Conservation (phyloP, 2,797 vertebrate species). For the Peromyscus attwateri region DNA sequence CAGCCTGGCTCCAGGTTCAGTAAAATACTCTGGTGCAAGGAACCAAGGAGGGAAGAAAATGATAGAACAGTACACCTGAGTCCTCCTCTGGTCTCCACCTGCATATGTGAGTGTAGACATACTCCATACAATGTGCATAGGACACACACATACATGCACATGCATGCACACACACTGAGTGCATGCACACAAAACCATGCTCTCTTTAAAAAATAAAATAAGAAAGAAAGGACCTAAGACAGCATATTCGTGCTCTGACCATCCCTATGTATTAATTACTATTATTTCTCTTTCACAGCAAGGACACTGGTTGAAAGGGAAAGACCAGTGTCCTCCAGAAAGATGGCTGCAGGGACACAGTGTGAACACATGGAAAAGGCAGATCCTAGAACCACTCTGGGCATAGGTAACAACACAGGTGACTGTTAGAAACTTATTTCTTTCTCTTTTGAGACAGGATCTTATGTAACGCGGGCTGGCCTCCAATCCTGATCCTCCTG, state of each 20-base stretch:
- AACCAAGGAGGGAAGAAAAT: not conserved
- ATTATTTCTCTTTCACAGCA: slow-evolving; percentile 43
- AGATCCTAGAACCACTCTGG: slow-evolving; percentile 30
- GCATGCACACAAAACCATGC: not conserved
- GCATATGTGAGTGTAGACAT: not conserved
- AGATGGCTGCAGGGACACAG: not conserved
- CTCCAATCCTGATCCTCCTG: not conserved
- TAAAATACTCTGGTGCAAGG: not conserved
- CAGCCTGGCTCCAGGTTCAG: not conserved
- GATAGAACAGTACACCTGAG: not conserved
- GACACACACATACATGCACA: not conserved
- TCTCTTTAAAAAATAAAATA: not conserved
- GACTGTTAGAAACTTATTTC: slow-evolving; percentile 19
- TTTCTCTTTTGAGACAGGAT: not conserved
- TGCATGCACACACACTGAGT: not conserved
- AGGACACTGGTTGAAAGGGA: slow-evolving; percentile 28
- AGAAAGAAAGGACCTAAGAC: not conserved
- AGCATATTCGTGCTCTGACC: not conserved
- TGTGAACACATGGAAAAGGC: slow-evolving; percentile 36
- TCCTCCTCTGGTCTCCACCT: not conserved
- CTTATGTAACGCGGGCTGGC: not conserved
- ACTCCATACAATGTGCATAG: not conserved
- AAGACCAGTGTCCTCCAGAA: not conserved
- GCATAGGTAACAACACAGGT: not conserved
- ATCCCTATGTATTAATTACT: not conserved